Base-by-base conservation (phyloP, 2,797 vertebrate species). In the Pantherophis vulpinus region DNA sequence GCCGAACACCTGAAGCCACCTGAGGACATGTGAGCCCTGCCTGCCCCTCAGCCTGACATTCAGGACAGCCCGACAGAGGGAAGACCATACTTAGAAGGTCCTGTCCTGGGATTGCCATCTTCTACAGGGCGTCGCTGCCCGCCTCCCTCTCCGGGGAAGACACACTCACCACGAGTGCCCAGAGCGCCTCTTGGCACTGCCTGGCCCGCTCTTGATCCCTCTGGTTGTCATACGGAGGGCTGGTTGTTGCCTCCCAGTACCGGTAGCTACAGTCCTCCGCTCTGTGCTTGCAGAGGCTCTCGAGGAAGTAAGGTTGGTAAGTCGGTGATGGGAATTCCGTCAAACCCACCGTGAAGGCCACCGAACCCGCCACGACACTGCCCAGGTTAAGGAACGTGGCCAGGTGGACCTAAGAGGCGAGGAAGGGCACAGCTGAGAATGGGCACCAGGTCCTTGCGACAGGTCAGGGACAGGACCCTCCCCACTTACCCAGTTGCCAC, bases 261-360 rank as follows among this genome's bases (percentile, higher is more conserved):
- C 0, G 0, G 16, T 87, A 18, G 4, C 3, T 0, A 20, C 0
- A 5, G 0, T 12, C 2, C 5, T 14, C 27, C 14, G 0, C 0
- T 18, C 1, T 4, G 2, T 8, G 1, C 63, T 56, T 11, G n/a
- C 89, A 90, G 0, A 56, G 18, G 0, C 1, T 0, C 3, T 79
- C 32, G 1, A 90, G 0, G 0, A 25, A 37, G n/a, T 27, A 16
- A n/a, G 66, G 66, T 0, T 9, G 0, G 23, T 47, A n/a, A 0
- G 0, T 0, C 9, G 8, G 6, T 1, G 5, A 0, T 0, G 6
- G 2, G 3, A 89, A 0, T 0, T 55, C 2, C 0, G 7, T 12
- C 16, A 32, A 4, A 3, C 87, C 87, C 0, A 25, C 0, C 0
- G 13, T 0, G 18, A 86, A 4, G 5, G 66, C 88, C 88, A 86